A percentile compares a stretch with the other conserved stretches of the same genome.
phyloP scores from a whole-genome alignment of 1,140 invertebrate genomes.

The Macrobrachium nipponense region DNA sequence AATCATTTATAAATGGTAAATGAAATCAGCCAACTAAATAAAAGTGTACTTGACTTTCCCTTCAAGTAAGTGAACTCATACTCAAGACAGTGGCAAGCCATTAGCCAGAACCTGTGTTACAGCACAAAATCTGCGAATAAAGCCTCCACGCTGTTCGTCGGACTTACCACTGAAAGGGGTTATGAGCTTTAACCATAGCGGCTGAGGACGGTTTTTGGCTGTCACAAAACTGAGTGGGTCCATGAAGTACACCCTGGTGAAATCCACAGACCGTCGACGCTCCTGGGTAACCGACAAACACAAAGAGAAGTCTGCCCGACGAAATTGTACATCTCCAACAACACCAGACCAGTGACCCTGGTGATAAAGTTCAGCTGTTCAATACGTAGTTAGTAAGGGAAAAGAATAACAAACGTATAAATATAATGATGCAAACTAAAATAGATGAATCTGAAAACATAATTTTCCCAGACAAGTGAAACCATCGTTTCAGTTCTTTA shows the following conservation, averaged over 20 bases:
- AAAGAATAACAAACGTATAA: not conserved
- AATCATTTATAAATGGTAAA: too few relatives aligned
- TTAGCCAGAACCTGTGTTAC: too few relatives aligned
- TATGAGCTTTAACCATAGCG: slow-evolving; percentile 41
- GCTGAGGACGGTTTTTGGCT: slow-evolving; percentile 33
- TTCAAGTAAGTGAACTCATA: too few relatives aligned
- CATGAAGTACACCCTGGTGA: slow-evolving; percentile 39
- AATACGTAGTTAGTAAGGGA: not conserved
- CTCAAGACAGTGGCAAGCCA: too few relatives aligned
- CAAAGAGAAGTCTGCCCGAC: slow-evolving; percentile 44
- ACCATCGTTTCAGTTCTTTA: too few relatives aligned
- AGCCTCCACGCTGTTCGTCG: too few relatives aligned
- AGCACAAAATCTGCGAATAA: too few relatives aligned
- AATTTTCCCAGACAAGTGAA: too few relatives aligned
- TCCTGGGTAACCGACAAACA: slow-evolving; percentile 38
- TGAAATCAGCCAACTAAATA: too few relatives aligned
- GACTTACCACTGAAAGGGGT: slow-evolving; percentile 46
- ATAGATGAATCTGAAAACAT: too few relatives aligned
- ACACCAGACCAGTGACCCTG: slow-evolving; percentile 54
- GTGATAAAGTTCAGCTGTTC: not conserved
- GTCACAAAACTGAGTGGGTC: slow-evolving; percentile 46
- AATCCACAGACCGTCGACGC: slow-evolving; percentile 26
- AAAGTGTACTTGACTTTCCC: too few relatives aligned
- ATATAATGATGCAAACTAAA: not conserved
- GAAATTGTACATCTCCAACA: slow-evolving; percentile 43